Evolutionary conservation across 1,140 invertebrate genomes (phyloP).

Genomic region (Drosophila azteca): DNA sequence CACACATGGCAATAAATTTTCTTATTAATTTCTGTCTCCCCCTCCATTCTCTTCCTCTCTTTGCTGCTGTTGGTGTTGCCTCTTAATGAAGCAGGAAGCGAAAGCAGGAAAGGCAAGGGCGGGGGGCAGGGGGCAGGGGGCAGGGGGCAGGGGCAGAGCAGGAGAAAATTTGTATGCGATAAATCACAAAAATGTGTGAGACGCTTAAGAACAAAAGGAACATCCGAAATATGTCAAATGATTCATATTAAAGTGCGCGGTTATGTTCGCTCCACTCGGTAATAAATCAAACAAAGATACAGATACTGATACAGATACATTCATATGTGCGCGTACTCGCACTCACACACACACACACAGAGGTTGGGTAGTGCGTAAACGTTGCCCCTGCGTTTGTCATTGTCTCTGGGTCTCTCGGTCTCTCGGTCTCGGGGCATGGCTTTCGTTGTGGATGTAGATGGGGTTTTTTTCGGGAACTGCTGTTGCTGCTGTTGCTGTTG

Average conservation of each 20-base stretch:
- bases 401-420: too few relatives aligned
- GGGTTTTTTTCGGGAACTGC: too few relatives aligned
- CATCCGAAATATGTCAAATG: constrained; percentile 73
- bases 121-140: too few relatives aligned
- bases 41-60: background rate
- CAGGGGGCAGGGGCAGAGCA: constrained; percentile 5
- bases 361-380: constrained; percentile 27
- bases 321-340: constrained; percentile 19
- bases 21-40: constrained; percentile 74
- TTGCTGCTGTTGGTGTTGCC: too few relatives aligned
- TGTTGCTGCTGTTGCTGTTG: too few relatives aligned
- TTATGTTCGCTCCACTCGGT: constrained; percentile 44
- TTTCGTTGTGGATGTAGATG: too few relatives aligned
- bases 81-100: constrained; percentile 56
- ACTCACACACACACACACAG: constrained; percentile 10
- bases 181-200: constrained; percentile 65
- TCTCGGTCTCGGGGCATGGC: too few relatives aligned
- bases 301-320: constrained; percentile 24
- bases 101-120: background rate
- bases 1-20: constrained; percentile 70
- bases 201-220: constrained; percentile 61
- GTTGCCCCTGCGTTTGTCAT: constrained; percentile 29
- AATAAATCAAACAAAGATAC: constrained; percentile 64
- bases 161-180: constrained; percentile 46
- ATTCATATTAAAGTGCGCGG: constrained; percentile 77